Evolutionary conservation across 2,113 vertebrate genomes (phyloP), one percentile per base, ranked within the genome.

Genomic region (Stigmatopora nigra): DNA sequence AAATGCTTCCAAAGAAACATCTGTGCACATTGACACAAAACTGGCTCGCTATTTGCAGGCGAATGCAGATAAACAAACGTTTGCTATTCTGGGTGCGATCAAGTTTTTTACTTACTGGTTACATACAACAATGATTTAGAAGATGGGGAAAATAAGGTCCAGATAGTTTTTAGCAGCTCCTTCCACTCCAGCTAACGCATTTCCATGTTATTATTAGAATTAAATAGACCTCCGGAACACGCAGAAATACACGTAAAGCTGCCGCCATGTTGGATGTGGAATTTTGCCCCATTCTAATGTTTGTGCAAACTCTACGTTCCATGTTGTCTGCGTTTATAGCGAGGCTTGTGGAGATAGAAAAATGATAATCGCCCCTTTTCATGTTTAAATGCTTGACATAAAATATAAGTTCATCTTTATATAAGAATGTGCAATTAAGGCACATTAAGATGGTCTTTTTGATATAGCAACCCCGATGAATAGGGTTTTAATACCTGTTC

Each of bases 21-120:
- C 5, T 61, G 7, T 41, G n/a, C 7, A 19, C 36, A 41, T 17
- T 16, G 16, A 41, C 57, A 12, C 2, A n/a, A 15, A 44, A 15
- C 2, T 9, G 41, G 41, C 14, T 56, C 15, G 53, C 53, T 31
- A 3, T 5, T 12, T 45, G 20, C 25, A 31, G 8, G 59, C 59
- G 44, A 11, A 60, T 20, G 36, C 36, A 44, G 41, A 10, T n/a
- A 60, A 19, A 44, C 16, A 6, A 8, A 17, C 35, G 35, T 58
- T 57, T 16, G 13, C 35, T 13, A 31, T 57, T 14, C 8, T 35
- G 15, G 3, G 15, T 35, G 22, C 25, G 25, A 17, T 13, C 17
- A 60, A 60, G 58, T 15, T 10, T 19, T 60, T 20, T 13, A 61
- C 59, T 61, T 61, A 61, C 59, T 45, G 41, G 19, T 22, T n/a